Conservation (phyloP, 2,888 invertebrate species). For the Luperina testacea region DNA sequence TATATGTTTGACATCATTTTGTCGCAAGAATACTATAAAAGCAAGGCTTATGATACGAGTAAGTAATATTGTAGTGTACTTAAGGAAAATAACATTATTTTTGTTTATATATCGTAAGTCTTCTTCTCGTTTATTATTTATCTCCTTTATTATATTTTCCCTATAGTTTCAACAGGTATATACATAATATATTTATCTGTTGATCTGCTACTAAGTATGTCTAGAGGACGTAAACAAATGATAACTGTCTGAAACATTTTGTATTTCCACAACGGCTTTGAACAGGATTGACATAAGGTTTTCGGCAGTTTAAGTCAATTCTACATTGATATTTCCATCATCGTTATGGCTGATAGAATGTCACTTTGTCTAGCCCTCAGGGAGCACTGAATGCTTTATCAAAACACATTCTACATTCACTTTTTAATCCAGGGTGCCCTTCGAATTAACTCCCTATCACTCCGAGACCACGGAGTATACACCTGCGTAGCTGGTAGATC, state of each 20-base stretch:
- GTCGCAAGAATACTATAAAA: not conserved
- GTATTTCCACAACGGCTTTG: too few species aligned
- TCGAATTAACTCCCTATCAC: conserved; percentile 94
- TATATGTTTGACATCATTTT: not conserved
- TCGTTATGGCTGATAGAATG: too few species aligned
- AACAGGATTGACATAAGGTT: not conserved
- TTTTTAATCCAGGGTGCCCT: conserved; percentile 92
- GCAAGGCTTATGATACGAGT: too few species aligned
- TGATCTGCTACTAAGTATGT: not conserved
- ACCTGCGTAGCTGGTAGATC: conserved; percentile 96
- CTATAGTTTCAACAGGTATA: not conserved
- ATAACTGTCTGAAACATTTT: not conserved
- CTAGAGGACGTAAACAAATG: not conserved
- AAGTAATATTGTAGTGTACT: not conserved
- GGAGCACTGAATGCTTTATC: not conserved
- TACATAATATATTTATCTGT: too few species aligned
- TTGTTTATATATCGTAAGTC: too few species aligned
- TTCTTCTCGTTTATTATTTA: not conserved
- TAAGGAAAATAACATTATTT: not conserved
- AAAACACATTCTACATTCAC: conserved; percentile 5
- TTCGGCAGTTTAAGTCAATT: not conserved
- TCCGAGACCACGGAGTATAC: conserved; percentile 95
- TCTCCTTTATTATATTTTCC: not conserved
- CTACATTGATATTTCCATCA: too few species aligned
- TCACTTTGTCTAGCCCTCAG: too few species aligned